These are phyloP conservation scores for Balearica regulorum DNA, from an alignment of 2,797 vertebrate species.

Conservation along the genomic window DNA sequence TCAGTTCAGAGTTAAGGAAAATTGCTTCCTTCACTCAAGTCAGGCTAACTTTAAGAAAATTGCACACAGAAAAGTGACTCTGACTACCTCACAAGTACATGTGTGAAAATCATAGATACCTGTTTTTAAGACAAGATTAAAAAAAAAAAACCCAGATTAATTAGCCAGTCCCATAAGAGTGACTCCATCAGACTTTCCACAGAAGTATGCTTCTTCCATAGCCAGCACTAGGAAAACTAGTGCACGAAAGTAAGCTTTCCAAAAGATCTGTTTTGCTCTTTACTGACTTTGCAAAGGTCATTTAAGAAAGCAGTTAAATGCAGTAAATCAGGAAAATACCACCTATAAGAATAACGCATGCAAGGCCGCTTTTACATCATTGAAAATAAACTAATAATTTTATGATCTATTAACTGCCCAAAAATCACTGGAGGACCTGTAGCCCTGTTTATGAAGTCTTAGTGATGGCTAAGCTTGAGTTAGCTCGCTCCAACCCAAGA, in stretches of 20 bases:
- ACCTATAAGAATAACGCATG: background rate
- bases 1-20: background rate
- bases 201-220: background rate
- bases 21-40: background rate
- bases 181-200: background rate
- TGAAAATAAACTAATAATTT: background rate
- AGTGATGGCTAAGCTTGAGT: background rate
- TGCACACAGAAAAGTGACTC: background rate
- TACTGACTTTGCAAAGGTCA: background rate
- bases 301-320: background rate
- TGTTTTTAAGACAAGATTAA: background rate
- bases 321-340: background rate
- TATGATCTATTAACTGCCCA: background rate
- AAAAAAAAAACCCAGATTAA: background rate
- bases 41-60: background rate
- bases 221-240: background rate
- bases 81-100: background rate
- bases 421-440: background rate
- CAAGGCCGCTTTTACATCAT: fast-evolving
- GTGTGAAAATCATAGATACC: background rate
- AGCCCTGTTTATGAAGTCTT: background rate
- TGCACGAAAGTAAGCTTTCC: background rate
- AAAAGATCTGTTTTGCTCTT: background rate
- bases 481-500: background rate
- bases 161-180: background rate